These are phyloP conservation scores for Umimayanthus kanabou DNA, from an alignment of 92 coral and sea anemone species.

Conservation along the genomic window DNA sequence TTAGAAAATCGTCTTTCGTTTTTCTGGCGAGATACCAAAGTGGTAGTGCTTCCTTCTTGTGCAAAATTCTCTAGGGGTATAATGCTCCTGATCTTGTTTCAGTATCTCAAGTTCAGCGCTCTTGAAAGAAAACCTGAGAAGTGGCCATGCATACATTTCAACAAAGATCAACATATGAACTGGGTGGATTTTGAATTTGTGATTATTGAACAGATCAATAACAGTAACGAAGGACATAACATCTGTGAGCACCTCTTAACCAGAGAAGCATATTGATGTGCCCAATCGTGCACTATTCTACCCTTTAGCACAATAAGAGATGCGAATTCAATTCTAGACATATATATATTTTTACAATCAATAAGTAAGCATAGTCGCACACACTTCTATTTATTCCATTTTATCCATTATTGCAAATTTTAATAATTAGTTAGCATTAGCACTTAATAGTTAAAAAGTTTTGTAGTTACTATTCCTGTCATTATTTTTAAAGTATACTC, in stretches of 20 bases:
- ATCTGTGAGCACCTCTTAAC: neutral
- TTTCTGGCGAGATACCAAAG: no score
- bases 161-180: slow-evolving; percentile 13
- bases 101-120: no score
- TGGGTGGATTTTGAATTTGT: slow-evolving; percentile 19
- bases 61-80: no score
- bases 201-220: slow-evolving; percentile 10
- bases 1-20: neutral
- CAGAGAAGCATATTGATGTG: slow-evolving; percentile 27
- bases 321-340: slow-evolving; percentile 23
- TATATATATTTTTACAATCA: neutral
- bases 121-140: slow-evolving; percentile 14
- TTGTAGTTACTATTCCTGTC: no score
- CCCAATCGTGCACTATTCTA: slow-evolving; percentile 32
- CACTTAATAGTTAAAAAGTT: no score
- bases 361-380: no score
- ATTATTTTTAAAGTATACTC: no score
- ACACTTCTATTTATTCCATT: no score
- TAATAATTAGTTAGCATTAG: no score
- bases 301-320: slow-evolving; percentile 31
- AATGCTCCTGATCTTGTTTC: no score
- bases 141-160: neutral
- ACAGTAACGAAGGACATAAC: neutral
- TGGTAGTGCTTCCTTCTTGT: no score
- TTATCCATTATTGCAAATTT: no score